Conservation (phyloP, 2,113 vertebrate species). For the Columba janthina region DNA sequence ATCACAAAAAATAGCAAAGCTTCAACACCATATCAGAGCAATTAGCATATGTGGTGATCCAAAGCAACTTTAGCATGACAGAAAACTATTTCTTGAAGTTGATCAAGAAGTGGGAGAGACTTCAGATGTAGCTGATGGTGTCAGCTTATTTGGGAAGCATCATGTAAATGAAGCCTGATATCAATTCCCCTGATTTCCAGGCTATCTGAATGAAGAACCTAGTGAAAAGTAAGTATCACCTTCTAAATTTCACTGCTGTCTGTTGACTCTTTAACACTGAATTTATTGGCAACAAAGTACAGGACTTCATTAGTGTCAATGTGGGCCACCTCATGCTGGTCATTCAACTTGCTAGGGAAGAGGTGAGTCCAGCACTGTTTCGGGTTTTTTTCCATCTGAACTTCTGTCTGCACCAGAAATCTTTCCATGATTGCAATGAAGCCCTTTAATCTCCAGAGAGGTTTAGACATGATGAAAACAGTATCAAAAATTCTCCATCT, state of each 20-base stretch:
- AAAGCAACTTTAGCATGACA: background rate
- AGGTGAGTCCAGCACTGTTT: background rate
- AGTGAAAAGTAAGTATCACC: background rate
- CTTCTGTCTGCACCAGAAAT: background rate
- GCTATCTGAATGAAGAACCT: background rate
- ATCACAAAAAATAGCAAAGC: background rate
- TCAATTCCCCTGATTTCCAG: background rate
- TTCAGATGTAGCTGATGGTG: background rate
- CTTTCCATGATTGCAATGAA: background rate
- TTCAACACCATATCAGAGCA: background rate
- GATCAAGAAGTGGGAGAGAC: background rate
- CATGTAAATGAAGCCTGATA: background rate
- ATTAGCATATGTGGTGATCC: background rate
- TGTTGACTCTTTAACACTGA: background rate
- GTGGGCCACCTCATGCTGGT: background rate
- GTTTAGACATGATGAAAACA: background rate
- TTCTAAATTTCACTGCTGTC: background rate
- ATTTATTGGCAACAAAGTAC: background rate
- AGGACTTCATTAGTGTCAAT: background rate
- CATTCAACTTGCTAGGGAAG: background rate
- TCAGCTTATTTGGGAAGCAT: background rate
- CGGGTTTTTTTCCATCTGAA: background rate
- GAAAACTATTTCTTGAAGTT: background rate
- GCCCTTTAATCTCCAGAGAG: background rate
- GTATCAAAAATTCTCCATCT: background rate